Evolutionary conservation across 2,797 vertebrate genomes (phyloP), one percentile per base, ranked within the genome.

Genomic region (Macrochelys suwanniensis): DNA sequence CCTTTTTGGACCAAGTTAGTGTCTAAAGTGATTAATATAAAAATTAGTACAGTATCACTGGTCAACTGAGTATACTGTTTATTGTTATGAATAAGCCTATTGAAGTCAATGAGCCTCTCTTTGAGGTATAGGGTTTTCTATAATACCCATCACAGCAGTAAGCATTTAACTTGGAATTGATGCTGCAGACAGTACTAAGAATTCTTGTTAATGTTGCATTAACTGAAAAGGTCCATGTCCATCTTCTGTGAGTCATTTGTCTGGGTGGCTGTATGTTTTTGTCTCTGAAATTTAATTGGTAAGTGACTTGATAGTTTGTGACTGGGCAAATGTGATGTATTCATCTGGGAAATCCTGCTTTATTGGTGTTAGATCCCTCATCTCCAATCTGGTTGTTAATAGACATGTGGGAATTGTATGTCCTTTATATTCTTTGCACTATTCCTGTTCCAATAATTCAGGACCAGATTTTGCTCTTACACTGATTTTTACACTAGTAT

Each of bases 101-200:
- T 76, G 42, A 47, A 28, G 25, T 45, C 45, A 76, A 7, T 76
- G 25, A 83, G 50, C 5, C 1, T 82, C 9, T 89, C 13, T 71
- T 59, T 17, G 11, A 76, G 42, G 4, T 81, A 83, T 42, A 89
- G 54, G 42, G 45, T 84, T 85, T 92, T 92, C 65, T 54, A 50
- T 91, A 88, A 87, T 28, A 11, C 25, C n/a, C 86, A 6, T 90
- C 85, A 89, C 13, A 85, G 42, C 37, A 15, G 54, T 89, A 92
- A 95, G 82, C 19, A 91, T 77, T 88, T 56, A 59, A 83, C 76
- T 86, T 61, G 31, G 42, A 82, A 87, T 47, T 74, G 53, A 77
- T 76, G 12, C 74, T 28, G 45, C 42, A 45, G 47, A 26, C 26
- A 71, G 26, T 21, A 81, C 23, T 74, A 42, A 7, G 31, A 92